These are phyloP conservation scores for Drosophila saltans DNA, from an alignment of 1,140 invertebrate genomes.

Conservation along the genomic window DNA sequence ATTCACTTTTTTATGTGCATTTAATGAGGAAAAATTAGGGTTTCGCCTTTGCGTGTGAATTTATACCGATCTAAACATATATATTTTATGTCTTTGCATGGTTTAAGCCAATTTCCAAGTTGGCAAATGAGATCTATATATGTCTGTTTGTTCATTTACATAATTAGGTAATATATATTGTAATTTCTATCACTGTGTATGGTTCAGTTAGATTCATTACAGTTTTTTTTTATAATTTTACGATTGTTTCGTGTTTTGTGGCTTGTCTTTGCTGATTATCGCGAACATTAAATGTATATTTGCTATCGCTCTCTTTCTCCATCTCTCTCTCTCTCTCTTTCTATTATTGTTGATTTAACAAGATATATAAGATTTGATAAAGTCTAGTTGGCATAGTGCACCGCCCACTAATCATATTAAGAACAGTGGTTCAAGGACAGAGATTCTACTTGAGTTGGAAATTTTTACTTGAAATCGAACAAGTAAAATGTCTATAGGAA, in stretches of 20 bases:
- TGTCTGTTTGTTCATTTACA: slow-evolving; percentile 38
- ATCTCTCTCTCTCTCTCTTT: slow-evolving; percentile 29
- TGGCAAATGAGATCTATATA: slow-evolving; percentile 49
- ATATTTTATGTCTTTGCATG: slow-evolving; percentile 63
- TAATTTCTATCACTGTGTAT: slow-evolving; percentile 48
- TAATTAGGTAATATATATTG: slow-evolving; percentile 27
- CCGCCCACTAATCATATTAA: slow-evolving; percentile 8
- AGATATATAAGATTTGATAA: slow-evolving; percentile 49
- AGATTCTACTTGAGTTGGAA: not conserved
- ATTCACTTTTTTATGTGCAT: slow-evolving; percentile 35
- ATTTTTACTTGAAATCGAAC: too few relatives aligned
- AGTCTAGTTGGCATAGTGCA: slow-evolving; percentile 66
- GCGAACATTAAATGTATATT: slow-evolving; percentile 73
- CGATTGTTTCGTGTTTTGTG: slow-evolving; percentile 21
- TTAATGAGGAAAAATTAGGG: slow-evolving; percentile 43
- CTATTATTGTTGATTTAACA: slow-evolving; percentile 45
- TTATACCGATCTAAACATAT: slow-evolving; percentile 12
- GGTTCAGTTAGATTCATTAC: slow-evolving; percentile 9
- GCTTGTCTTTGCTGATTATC: slow-evolving; percentile 63
- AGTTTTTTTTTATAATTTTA: not conserved
- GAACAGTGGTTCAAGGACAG: slow-evolving; percentile 23
- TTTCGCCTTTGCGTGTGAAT: slow-evolving; percentile 47
- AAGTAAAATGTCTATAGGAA: not conserved
- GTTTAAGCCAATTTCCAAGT: slow-evolving; percentile 43
- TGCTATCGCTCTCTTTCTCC: slow-evolving; percentile 43